phyloP scores from a whole-genome alignment of 2,888 invertebrate species.

The Tenthredo amoena region DNA sequence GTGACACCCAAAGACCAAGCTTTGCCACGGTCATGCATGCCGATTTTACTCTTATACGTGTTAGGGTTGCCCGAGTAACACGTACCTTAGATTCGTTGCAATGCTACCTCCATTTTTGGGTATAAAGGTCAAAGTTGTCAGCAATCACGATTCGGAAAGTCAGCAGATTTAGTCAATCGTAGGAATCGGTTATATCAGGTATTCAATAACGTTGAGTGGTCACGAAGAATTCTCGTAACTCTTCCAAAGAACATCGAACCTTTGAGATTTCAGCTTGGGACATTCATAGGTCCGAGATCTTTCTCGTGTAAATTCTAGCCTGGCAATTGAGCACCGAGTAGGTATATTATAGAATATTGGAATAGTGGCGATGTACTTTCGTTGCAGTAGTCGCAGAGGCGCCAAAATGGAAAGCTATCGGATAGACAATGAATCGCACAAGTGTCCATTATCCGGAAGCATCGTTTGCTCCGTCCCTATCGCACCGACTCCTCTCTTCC shows the following conservation, averaged over 20 bases:
- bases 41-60: conserved; percentile 2
- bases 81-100: neutral
- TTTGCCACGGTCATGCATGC: conserved; percentile 8
- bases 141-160: neutral
- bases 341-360: neutral
- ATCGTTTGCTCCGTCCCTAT: conserved; percentile 40
- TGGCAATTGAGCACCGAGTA: conserved; percentile 66
- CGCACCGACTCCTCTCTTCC: conserved; percentile 5
- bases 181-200: neutral
- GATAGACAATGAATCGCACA: conserved; percentile 44
- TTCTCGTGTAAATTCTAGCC: conserved; percentile 69
- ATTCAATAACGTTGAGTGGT: neutral
- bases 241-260: neutral
- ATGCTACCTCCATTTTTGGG: neutral
- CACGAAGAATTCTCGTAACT: conserved; percentile 44
- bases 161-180: neutral
- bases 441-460: conserved; percentile 58
- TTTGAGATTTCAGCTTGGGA: conserved; percentile 49
- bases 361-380: neutral
- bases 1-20: neutral
- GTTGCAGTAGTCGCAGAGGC: neutral
- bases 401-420: conserved; percentile 13
- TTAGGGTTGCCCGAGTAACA: neutral
- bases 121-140: neutral
- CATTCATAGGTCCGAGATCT: conserved; percentile 71